A percentile compares a stretch with the other conserved stretches of the same genome.
Evolutionary conservation across 1,140 invertebrate genomes (phyloP).

Genomic region (Lordiphosa mommai): DNA sequence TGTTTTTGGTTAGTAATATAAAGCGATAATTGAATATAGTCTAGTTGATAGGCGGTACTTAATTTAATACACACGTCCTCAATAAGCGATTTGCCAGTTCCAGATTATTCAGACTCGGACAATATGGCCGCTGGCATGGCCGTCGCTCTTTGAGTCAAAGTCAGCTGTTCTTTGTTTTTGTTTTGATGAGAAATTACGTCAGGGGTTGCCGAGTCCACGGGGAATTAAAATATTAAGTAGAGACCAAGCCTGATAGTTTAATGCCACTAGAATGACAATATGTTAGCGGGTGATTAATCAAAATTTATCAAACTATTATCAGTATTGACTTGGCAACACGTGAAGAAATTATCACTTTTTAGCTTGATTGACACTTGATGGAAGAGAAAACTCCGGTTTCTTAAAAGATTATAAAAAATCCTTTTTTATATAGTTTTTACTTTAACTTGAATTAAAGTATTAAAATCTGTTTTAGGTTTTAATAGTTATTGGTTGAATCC

Average conservation of each 20-base stretch:
- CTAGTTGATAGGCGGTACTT: conserved; percentile 46
- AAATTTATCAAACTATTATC: conserved; percentile 36
- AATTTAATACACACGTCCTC: conserved; percentile 67
- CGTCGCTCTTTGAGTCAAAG: conserved; percentile 19
- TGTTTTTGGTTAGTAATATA: conserved; percentile 25
- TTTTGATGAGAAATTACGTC: conserved; percentile 25
- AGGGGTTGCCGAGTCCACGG: conserved; percentile 54
- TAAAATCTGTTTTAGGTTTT: too few species aligned
- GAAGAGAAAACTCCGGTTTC: conserved; percentile 2
- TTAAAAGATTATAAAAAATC: too few species aligned
- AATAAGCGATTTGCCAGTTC: conserved; percentile 29
- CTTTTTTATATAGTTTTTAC: too few species aligned
- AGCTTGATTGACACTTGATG: conserved; percentile 25
- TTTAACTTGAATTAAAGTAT: too few species aligned
- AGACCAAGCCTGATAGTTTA: conserved; percentile 25
- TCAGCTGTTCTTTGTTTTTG: conserved; percentile 77
- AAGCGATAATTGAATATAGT: conserved; percentile 63
- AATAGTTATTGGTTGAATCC: too few species aligned
- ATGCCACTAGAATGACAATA: conserved; percentile 5
- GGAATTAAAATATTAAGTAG: conserved; percentile 19
- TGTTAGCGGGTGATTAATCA: conserved; percentile 53
- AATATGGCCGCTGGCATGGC: conserved; percentile 53
- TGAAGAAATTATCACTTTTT: neutral
- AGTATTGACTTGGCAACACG: conserved; percentile 10
- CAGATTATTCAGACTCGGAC: conserved; percentile 11